These are phyloP conservation scores for Lucinisca nassula DNA, from an alignment of 2,888 invertebrate genomes.

Conservation along the genomic window DNA sequence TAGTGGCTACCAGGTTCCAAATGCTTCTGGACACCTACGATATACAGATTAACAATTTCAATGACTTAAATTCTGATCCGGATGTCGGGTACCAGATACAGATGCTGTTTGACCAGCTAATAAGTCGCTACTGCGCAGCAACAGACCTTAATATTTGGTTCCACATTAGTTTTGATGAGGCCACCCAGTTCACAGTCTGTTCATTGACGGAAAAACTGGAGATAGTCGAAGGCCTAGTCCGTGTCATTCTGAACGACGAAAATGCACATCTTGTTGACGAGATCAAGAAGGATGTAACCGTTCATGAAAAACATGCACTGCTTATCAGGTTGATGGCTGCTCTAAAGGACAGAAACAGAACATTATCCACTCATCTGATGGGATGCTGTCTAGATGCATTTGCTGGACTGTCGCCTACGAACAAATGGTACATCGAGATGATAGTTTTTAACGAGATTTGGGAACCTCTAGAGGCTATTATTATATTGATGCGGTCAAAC, in stretches of 20 bases:
- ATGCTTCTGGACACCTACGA: not conserved
- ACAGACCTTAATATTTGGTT: not conserved
- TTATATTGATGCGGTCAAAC: not conserved
- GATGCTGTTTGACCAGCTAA: not conserved
- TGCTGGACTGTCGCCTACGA: not conserved
- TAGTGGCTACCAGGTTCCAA: not conserved
- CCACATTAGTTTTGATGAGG: not conserved
- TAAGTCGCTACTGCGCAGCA: not conserved
- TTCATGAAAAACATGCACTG: not conserved
- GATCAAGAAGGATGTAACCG: not conserved
- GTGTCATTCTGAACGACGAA: not conserved
- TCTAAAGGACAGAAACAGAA: not conserved
- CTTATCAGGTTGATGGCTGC: not conserved
- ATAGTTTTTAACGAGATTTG: not conserved
- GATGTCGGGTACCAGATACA: not conserved
- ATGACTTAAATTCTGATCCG: not conserved
- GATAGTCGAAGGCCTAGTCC: not conserved
- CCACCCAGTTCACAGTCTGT: not conserved
- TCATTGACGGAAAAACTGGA: not conserved
- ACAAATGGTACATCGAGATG: not conserved
- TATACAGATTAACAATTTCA: not conserved
- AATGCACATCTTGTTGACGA: not conserved
- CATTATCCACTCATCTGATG: not conserved
- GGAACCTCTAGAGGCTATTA: not conserved
- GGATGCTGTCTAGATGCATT: not conserved